These are phyloP conservation scores for Lepidurus packardi DNA, from an alignment of 1,140 invertebrate genomes.

Conservation along the genomic window DNA sequence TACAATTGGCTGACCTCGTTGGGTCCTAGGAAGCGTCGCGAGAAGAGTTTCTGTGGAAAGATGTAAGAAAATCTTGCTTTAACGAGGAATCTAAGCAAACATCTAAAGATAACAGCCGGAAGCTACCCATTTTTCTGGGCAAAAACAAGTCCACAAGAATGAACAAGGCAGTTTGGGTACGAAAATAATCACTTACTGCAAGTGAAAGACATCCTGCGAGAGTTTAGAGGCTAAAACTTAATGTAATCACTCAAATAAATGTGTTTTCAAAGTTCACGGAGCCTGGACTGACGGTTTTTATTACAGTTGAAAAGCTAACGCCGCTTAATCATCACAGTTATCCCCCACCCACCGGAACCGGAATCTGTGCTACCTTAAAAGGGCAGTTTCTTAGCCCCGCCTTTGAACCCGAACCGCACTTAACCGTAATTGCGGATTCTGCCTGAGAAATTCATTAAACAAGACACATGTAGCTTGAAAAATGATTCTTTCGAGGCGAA, in stretches of 20 bases:
- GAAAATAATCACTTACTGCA: background rate
- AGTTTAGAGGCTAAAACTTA: background rate
- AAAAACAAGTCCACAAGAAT: background rate
- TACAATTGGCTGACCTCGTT: conserved; percentile 85
- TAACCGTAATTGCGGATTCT: background rate
- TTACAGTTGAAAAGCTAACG: background rate
- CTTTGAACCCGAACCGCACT: background rate
- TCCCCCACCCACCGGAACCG: conserved; percentile 9
- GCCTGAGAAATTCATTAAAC: background rate
- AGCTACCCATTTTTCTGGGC: background rate
- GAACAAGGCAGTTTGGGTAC: background rate
- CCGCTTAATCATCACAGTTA: conserved; percentile 10
- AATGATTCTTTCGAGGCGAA: background rate
- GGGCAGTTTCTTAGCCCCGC: background rate
- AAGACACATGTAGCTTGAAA: background rate
- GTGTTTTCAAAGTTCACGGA: background rate
- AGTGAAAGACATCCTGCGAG: background rate
- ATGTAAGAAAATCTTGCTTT: conserved; percentile 27
- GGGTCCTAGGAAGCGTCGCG: conserved; percentile 85
- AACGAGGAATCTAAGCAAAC: conserved; percentile 6
- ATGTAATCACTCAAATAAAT: background rate
- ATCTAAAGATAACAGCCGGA: background rate
- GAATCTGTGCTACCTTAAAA: conserved; percentile 11
- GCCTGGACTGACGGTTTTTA: background rate
- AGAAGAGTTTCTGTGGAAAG: conserved; percentile 70